Percentiles rank a stretch among this genome's conserved stretches.
Evolutionary conservation across 2,797 vertebrate genomes (phyloP).

Genomic region (Bufotes viridis): DNA sequence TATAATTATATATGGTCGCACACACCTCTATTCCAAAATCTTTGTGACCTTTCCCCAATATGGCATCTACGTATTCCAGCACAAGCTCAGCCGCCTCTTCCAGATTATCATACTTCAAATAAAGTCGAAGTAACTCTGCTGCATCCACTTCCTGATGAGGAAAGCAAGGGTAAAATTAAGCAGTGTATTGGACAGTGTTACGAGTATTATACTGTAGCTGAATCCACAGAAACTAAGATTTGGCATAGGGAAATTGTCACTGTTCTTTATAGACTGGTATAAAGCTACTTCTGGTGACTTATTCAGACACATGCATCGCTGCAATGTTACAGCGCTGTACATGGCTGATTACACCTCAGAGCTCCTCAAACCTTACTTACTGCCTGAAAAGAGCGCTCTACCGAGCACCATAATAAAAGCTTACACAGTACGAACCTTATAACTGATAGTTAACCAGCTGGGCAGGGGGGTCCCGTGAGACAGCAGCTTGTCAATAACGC

Average conservation of each 20-base stretch:
- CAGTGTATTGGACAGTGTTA: background rate
- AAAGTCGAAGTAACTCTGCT: constrained; percentile 88
- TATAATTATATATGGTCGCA: background rate
- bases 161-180: background rate
- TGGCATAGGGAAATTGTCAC: too few species aligned
- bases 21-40: constrained; percentile 90
- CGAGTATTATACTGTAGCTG: too few species aligned
- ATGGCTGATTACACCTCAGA: too few species aligned
- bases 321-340: too few species aligned
- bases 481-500: constrained; percentile 91
- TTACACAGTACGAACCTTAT: constrained; percentile 81
- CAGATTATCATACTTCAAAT: constrained; percentile 90
- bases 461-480: constrained; percentile 88
- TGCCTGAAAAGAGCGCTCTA: background rate
- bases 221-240: too few species aligned
- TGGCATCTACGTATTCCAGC: constrained; percentile 88
- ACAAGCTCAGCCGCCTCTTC: constrained; percentile 88
- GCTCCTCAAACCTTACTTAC: too few species aligned
- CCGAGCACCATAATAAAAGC: too few species aligned
- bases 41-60: constrained; percentile 89
- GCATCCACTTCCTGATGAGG: constrained; percentile 82
- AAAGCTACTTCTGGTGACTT: too few species aligned
- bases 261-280: too few species aligned
- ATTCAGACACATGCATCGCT: too few species aligned
- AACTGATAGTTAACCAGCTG: constrained; percentile 90